Evolutionary conservation across 92 coral and sea anemone species (phyloP).

Genomic region (Epizoanthus stellaris): DNA sequence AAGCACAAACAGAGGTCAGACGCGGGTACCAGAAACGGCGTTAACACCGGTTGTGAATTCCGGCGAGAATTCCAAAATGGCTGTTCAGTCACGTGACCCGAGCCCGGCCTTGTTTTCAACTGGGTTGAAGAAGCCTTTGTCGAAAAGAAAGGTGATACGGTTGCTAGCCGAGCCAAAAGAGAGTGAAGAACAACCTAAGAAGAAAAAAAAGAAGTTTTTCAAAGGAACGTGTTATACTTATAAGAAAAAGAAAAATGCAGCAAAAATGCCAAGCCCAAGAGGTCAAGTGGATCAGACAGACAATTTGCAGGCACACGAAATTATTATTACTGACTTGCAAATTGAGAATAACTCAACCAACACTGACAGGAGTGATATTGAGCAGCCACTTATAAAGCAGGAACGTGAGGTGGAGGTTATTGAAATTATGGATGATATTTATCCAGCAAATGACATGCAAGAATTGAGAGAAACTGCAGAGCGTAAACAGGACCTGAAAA

Average conservation of each 20-base stretch:
- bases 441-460: background rate
- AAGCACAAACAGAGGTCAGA: constrained; percentile 39
- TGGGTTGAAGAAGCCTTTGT: constrained; percentile 60
- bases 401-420: background rate
- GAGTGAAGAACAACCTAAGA: constrained; percentile 48
- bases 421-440: constrained; percentile 9
- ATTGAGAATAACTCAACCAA: background rate
- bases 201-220: constrained; percentile 76
- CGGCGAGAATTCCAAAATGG: constrained; percentile 70
- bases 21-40: constrained; percentile 35
- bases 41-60: constrained; percentile 21
- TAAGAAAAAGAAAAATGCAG: constrained; percentile 43
- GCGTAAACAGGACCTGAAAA: background rate
- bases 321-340: background rate
- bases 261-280: background rate
- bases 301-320: background rate
- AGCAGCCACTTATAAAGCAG: background rate
- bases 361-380: background rate
- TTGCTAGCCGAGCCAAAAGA: constrained; percentile 56
- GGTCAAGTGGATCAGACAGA: background rate
- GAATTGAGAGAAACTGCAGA: background rate
- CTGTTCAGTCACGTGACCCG: constrained; percentile 80
- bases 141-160: constrained; percentile 62
- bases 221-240: constrained; percentile 82
- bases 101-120: constrained; percentile 58